phyloP scores from a whole-genome alignment of 2,888 invertebrate species.

The Lepetodrilus schrolli region DNA sequence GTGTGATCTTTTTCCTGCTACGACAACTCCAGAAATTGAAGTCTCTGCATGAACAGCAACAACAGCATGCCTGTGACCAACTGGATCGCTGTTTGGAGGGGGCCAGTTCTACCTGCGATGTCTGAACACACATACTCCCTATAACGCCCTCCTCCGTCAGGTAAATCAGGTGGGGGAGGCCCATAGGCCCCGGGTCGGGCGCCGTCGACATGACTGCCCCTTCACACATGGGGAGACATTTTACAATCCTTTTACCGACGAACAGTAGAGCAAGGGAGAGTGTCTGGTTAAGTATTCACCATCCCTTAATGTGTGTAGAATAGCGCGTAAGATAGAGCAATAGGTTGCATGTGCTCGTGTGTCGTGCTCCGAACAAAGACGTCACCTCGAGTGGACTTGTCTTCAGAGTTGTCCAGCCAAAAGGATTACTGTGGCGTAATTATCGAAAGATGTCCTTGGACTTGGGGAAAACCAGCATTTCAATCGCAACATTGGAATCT shows the following conservation, averaged over 20 bases:
- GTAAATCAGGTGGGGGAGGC: constrained; percentile 10
- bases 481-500: no score
- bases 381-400: no score
- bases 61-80: constrained; percentile 17
- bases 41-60: constrained; percentile 10
- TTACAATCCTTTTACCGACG: not conserved
- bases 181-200: not conserved
- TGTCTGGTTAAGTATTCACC: not conserved
- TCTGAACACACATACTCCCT: constrained; percentile 4
- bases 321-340: not conserved
- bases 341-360: constrained; percentile 3
- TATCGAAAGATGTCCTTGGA: no score
- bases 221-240: not conserved
- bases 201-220: not conserved
- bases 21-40: constrained; percentile 20
- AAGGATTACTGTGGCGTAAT: no score
- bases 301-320: not conserved
- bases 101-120: constrained; percentile 5
- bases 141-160: constrained; percentile 17
- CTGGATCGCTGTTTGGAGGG: not conserved
- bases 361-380: constrained; percentile 3
- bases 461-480: no score
- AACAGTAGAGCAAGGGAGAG: not conserved
- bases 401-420: no score
- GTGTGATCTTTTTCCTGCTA: not conserved